Base-by-base conservation (phyloP, 2,888 invertebrate species). In the Melinopterus prodromus region DNA sequence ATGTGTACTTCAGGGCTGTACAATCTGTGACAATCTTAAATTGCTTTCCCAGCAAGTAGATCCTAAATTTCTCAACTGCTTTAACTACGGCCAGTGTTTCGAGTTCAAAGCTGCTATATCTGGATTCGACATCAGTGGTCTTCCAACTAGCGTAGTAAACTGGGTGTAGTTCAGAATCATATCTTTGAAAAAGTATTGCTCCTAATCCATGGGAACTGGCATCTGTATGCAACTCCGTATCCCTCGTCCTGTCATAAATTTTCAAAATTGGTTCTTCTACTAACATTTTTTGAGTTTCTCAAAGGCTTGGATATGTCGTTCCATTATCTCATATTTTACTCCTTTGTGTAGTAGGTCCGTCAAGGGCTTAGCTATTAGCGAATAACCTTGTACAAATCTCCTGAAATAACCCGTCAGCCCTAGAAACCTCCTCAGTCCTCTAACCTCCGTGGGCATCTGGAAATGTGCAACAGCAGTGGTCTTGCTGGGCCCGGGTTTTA, bases 31-130 rank as follows among this genome's bases (percentile, higher is more conserved):
- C 71, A 72, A 84, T 76, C 75, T 78, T 82, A 77, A 85, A 80
- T 36, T 78, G 15, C 53, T 70, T 82, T 76, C 84, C 81, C 26
- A 87, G 71, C 7, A 88, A 78, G 79, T 87, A 87, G 0, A 86
- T 81, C 14, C 86, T 71, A 26, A 78, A 74, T 15, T 78, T 74
- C n/a, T 71, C 37, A 26, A 78, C 35, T 7, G 87, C 85, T 82
- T 85, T 80, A 9, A 87, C 83, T 7, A 88, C 82, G 0, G 86
- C 87, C 6, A 88, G 78, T 1, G 87, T 86, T 83, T 88, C 87
- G 1, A 89, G 79, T 71, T 88, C 87, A 79, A 88, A 88, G 36
- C 86, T 86, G 15, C 79, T 76, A 74, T 86, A 87, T 77, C 84
- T 85, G 37, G 83, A 81, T 81, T 88, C 85, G 7, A 86, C 84